Evolutionary conservation across 1,140 invertebrate genomes (phyloP), one percentile per base, ranked within the genome.

Genomic region (Diabrotica virgifera): DNA sequence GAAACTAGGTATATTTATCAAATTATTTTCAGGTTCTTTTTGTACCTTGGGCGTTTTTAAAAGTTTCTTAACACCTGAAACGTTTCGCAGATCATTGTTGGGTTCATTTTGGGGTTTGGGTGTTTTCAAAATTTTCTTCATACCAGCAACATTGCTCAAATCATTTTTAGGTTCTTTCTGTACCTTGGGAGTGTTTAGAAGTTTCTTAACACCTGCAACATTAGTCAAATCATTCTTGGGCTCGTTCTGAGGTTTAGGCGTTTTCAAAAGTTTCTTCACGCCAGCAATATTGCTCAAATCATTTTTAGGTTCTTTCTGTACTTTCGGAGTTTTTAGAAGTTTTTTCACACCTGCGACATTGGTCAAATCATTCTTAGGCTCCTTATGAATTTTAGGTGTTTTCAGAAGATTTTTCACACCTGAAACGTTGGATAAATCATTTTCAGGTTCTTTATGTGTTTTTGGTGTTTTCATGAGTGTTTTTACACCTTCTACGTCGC

Each of bases 171-270:
- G 73, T 2, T 67, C 68, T 59, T 73, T 75, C 37, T 74, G 70
- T 0, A 59, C 59, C 36, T 76, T 76, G 4, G 78, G 77, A 0
- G 80, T 78, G 36, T 67, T 68, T 11, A 82, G 58, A 11, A 82
- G 58, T 6, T 60, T 65, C 24, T 76, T 78, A 5, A 82, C 75
- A 5, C 79, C 80, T 58, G 64, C 67, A 11, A 81, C 66, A 59
- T 82, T 72, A 5, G 72, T 77, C 24, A 24, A 24, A 24, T 81
- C 79, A 65, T 82, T 83, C 54, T 75, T 71, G 7, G 82, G 79
- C 0, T 78, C 74, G 12, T 70, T 76, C 10, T 56, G 58, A 35
- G 54, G 67, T 64, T 63, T 74, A 8, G 76, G 74, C 52, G 72
- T 75, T 14, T 54, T 62, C 2, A 76, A 63, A 5, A 76, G 35